Conservation (phyloP, 2,888 invertebrate species). For the Callyntrura guangdongensis region DNA sequence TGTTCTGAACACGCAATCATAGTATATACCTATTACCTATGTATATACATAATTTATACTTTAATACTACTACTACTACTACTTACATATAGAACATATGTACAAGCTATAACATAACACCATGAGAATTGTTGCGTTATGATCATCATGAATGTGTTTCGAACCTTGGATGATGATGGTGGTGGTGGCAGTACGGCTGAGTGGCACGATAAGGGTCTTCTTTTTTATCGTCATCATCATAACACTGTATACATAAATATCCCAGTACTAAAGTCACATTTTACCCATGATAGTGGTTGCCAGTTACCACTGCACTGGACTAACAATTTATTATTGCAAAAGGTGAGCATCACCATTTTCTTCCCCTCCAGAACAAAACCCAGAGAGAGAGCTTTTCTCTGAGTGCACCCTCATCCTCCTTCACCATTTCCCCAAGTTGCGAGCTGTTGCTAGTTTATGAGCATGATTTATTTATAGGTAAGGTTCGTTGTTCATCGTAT, state of each 20-base stretch:
- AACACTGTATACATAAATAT: not conserved
- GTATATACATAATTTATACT: too few species aligned
- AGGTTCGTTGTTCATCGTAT: not conserved
- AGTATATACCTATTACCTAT: too few species aligned
- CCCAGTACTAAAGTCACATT: too few species aligned
- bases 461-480: constrained; percentile 57
- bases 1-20: not conserved
- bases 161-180: not conserved
- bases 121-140: constrained; percentile 5
- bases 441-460: constrained; percentile 41
- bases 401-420: constrained; percentile 51
- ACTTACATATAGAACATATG: not conserved
- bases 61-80: not conserved
- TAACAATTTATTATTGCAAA: not conserved
- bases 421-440: constrained; percentile 15
- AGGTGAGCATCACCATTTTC: constrained; percentile 5
- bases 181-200: constrained; percentile 53
- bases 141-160: not conserved
- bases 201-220: constrained; percentile 67
- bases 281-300: constrained; percentile 16
- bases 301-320: not conserved
- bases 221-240: constrained; percentile 28
- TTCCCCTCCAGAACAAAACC: constrained; percentile 14
- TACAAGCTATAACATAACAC: constrained; percentile 35
- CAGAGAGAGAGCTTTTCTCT: not conserved